phyloP scores from a whole-genome alignment of 1,140 invertebrate species.

The Babylonia areolata region DNA sequence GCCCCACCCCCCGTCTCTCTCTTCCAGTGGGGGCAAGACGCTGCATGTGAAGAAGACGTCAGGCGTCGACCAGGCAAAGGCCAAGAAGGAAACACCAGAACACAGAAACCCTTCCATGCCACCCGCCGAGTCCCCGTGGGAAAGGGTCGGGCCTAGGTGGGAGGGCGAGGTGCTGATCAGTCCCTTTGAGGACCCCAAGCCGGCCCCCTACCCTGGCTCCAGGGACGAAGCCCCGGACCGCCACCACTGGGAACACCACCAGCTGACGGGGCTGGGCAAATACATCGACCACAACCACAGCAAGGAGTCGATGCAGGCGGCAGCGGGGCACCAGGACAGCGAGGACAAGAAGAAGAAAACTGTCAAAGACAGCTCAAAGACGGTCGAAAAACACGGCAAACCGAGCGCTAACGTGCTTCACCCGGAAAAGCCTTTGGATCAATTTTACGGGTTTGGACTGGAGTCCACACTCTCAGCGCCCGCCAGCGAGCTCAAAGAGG shows the following conservation, averaged over 20 bases:
- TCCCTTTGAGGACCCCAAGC: conserved; percentile 37
- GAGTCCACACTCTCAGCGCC: conserved; percentile 15
- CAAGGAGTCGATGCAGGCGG: conserved; percentile 24
- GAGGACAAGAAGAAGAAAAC: conserved; percentile 35
- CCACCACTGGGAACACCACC: conserved; percentile 5
- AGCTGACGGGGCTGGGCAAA: conserved; percentile 23
- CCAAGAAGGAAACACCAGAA: neutral
- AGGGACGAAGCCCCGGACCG: conserved; percentile 9
- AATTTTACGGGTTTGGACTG: conserved; percentile 23
- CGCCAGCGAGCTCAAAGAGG: conserved; percentile 32
- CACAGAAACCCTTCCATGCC: neutral
- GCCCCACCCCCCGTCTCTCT: neutral
- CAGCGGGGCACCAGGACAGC: conserved; percentile 6
- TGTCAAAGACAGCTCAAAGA: conserved; percentile 36
- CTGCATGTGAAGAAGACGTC: neutral
- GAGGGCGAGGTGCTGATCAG: conserved; percentile 22
- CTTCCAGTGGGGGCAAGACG: neutral
- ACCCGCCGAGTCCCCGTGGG: conserved; percentile 15
- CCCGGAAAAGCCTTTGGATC: conserved; percentile 27
- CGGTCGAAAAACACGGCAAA: conserved; percentile 6
- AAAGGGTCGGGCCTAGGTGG: neutral
- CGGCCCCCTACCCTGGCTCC: neutral
- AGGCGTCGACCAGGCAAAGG: neutral
- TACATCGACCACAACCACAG: conserved; percentile 32
- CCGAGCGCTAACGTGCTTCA: conserved; percentile 21